Evolutionary conservation across 2,888 invertebrate genomes (phyloP).

Genomic region (Caenorhabditis japonica): DNA sequence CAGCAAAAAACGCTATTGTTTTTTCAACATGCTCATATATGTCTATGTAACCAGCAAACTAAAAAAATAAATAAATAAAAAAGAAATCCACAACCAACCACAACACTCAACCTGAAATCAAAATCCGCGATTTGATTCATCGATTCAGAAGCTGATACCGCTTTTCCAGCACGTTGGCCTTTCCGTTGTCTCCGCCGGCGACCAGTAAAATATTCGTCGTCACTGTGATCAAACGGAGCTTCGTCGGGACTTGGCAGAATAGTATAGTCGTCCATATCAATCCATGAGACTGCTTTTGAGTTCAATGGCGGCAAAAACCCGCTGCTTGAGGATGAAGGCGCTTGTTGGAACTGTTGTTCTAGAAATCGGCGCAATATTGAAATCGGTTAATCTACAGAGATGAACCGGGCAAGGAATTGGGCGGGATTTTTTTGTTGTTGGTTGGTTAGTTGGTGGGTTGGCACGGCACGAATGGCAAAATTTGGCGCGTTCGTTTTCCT

Average conservation of each 20-base stretch:
- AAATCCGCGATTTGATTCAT: constrained; percentile 54
- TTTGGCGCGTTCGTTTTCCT: constrained; percentile 17
- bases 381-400: neutral
- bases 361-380: constrained; percentile 30
- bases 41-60: too few relatives aligned
- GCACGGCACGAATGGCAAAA: constrained; percentile 24
- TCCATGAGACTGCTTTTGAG: constrained; percentile 59
- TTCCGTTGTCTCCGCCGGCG: constrained; percentile 29
- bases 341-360: constrained; percentile 42
- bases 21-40: too few relatives aligned
- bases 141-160: constrained; percentile 45
- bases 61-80: too few relatives aligned
- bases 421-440: too few relatives aligned
- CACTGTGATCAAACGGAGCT: constrained; percentile 55
- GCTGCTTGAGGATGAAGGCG: constrained; percentile 51
- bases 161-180: constrained; percentile 19
- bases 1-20: too few relatives aligned
- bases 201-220: constrained; percentile 45
- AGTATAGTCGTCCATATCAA: constrained; percentile 62
- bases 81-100: neutral
- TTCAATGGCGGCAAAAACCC: constrained; percentile 52
- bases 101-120: constrained; percentile 51
- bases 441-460: too few relatives aligned
- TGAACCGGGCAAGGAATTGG: constrained; percentile 3
- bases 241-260: constrained; percentile 61